Evolutionary conservation across 2,888 invertebrate genomes (phyloP), one percentile per base, ranked within the genome.

Genomic region (Nesidiocoris tenuis): DNA sequence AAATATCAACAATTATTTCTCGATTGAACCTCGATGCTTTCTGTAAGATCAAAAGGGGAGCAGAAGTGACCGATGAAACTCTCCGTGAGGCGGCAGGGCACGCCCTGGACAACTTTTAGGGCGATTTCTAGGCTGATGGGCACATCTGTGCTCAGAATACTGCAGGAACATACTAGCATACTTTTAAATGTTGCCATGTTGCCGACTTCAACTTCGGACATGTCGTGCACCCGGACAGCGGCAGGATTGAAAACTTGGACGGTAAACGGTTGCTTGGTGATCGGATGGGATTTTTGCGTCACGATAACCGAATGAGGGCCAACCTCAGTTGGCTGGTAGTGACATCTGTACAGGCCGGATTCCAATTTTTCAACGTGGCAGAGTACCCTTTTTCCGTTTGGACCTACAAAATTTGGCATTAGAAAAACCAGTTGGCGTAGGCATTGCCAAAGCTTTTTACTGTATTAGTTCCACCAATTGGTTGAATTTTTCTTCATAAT

Each of bases 211-310:
- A 92, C 90, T 81, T 94, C 94, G 0, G 90, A 89, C 67, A 91
- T 88, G 75, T 91, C 91, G 76, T 89, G 86, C 61, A 92, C 88
- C 80, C 90, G 89, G 5, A 91, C 91, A 72, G 90, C 87, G 0
- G 88, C 84, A 0, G 93, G 91, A 82, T 94, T 93, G 67, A 94
- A 90, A 0, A 92, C 92, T 81, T 95, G 94, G 1, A 95, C 86
- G 3, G 87, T 86, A 81, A 89, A 88, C 0, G 88, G 88, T 80
- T 89, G 85, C 80, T 89, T 88, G 39, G 87, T 87, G 18, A 89
- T 85, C 5, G 88, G 86, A 1, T 87, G 86, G 56, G 67, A 87
- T 19, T 88, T 86, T 80, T 88, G 89, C 55, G 88, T 86, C 22
- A 90, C 86, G 18, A 89, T 87, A 76, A 95, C 89, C 55, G 89